Percentiles rank a stretch among this genome's conserved stretches.
These are phyloP conservation scores for Acleris laterana DNA, from an alignment of 2,888 invertebrate genomes.

Conservation along the genomic window DNA sequence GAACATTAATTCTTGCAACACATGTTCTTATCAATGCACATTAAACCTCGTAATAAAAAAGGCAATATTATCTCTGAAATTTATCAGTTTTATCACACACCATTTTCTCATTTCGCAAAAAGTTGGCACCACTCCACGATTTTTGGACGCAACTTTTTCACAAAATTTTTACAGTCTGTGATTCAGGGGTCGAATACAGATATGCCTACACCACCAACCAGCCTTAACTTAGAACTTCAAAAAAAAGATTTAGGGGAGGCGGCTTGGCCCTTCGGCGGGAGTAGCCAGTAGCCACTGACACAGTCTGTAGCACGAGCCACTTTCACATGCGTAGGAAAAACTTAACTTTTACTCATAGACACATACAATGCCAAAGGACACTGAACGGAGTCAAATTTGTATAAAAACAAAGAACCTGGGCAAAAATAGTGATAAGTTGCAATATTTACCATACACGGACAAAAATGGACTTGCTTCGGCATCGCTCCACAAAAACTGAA, in stretches of 20 bases:
- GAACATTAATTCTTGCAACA: neutral
- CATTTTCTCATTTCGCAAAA: neutral
- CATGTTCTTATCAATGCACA: conserved; percentile 13
- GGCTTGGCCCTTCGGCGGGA: no score
- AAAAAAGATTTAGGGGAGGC: no score
- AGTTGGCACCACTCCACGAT: conserved; percentile 1
- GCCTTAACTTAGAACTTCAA: no score
- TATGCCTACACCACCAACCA: no score
- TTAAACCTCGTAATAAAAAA: conserved; percentile 2
- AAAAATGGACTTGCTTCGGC: conserved; percentile 35
- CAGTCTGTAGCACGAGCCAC: neutral
- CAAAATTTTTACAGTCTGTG: no score
- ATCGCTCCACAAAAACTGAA: conserved; percentile 28
- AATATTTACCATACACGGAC: conserved; percentile 34
- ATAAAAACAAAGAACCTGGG: no score
- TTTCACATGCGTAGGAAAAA: neutral
- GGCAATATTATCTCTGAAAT: conserved; percentile 3
- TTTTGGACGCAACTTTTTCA: neutral
- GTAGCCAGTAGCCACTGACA: no score
- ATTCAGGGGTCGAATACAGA: no score
- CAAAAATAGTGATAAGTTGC: neutral
- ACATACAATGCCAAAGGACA: no score
- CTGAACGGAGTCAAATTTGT: no score
- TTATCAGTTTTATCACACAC: neutral
- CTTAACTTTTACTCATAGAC: no score